These are phyloP conservation scores for Pseudorhiza aurosa DNA, from an alignment of 30 jellyfish, hydroid and myxozoan genomes.

Conservation along the genomic window DNA sequence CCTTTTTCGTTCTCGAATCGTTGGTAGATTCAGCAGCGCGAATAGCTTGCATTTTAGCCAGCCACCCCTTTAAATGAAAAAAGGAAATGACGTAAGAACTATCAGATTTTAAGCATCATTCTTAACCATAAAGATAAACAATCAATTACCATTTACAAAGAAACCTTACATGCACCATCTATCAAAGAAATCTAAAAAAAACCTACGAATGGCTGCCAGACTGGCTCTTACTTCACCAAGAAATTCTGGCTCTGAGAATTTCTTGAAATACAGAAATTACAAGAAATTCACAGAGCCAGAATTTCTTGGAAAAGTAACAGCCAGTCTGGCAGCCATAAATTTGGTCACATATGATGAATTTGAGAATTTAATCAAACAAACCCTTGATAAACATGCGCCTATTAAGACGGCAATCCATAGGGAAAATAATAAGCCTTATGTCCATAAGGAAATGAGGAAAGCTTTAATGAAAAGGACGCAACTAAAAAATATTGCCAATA, in stretches of 20 bases:
- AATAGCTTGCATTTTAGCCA: slow-evolving; percentile 45
- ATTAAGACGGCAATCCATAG: not conserved
- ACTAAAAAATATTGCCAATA: no score
- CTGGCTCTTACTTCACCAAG: no score
- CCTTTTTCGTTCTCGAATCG: not conserved
- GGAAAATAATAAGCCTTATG: slow-evolving; percentile 20
- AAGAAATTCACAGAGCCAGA: slow-evolving; percentile 14
- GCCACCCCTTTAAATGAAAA: slow-evolving; percentile 31
- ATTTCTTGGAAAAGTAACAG: not conserved
- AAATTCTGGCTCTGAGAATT: not conserved
- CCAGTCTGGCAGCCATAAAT: not conserved
- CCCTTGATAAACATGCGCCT: slow-evolving; percentile 31
- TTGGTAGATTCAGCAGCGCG: slow-evolving; percentile 11
- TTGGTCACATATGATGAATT: not conserved
- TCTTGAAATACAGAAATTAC: not conserved
- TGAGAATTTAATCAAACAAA: not conserved
- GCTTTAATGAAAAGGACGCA: slow-evolving; percentile 7
- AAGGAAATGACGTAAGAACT: not conserved
- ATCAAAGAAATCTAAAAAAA: not conserved
- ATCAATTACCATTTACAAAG: not conserved
- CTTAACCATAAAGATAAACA: not conserved
- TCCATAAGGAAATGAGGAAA: slow-evolving; percentile 9
- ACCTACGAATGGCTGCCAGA: not conserved
- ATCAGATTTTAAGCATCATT: not conserved
- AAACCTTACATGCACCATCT: not conserved